These are phyloP conservation scores for Brenthis ino DNA, from an alignment of 2,888 invertebrate species.

Conservation along the genomic window DNA sequence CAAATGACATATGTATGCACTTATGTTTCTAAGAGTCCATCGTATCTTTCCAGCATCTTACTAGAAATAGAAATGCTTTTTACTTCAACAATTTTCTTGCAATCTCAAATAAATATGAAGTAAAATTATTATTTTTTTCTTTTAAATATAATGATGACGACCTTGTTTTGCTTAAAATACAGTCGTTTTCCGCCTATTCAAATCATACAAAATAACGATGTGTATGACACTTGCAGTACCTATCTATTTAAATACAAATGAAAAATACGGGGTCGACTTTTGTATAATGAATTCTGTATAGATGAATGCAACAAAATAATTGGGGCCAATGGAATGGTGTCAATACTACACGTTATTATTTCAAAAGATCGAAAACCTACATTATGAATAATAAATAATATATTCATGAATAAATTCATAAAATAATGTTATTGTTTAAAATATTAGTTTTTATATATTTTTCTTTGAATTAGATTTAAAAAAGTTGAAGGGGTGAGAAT, in stretches of 20 bases:
- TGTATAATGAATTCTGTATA: constrained; percentile 13
- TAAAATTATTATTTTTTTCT: constrained; percentile 7
- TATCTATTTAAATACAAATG: constrained; percentile 7
- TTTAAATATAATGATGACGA: constrained; percentile 11
- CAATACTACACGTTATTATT: constrained; percentile 11
- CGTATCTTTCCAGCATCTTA: background rate
- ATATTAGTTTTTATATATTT: background rate
- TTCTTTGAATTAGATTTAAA: too few relatives aligned
- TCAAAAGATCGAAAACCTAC: constrained; percentile 1
- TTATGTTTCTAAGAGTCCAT: background rate
- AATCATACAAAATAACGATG: constrained; percentile 18
- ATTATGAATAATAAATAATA: background rate
- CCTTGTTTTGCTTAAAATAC: constrained; percentile 18
- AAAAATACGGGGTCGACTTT: constrained; percentile 9
- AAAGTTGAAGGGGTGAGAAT: too few relatives aligned
- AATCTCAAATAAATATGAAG: constrained; percentile 4
- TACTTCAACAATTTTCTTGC: background rate
- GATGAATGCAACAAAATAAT: constrained; percentile 20
- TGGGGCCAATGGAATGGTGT: constrained; percentile 20
- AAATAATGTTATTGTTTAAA: background rate
- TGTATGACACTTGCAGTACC: constrained; percentile 12
- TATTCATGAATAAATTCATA: too few relatives aligned
- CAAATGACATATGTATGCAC: background rate
- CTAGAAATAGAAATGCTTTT: constrained; percentile 1
- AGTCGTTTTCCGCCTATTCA: constrained; percentile 16